A percentile compares a stretch with the other conserved stretches of the same genome.
Conservation (phyloP, 1,140 invertebrate species). For the Bilobella aurantiaca region DNA sequence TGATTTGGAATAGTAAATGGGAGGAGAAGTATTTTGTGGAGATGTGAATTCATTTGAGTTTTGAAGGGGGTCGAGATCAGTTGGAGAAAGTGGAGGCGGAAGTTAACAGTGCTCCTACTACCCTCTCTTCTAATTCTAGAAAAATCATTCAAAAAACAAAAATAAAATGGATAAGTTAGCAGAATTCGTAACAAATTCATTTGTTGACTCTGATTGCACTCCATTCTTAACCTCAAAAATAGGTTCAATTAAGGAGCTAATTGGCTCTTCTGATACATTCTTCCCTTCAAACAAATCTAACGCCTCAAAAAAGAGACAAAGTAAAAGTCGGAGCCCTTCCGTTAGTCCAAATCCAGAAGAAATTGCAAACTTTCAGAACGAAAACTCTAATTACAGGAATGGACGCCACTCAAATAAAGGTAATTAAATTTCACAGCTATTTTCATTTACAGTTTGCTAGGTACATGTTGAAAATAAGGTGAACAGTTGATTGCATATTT, state of each 20-base stretch:
- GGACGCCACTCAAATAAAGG: no score
- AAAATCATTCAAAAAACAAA: no score
- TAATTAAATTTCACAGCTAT: no score
- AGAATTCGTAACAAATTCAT: conserved; percentile 34
- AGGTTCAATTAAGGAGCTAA: not conserved
- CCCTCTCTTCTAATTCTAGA: no score
- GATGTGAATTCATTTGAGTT: not conserved
- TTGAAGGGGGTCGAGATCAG: conserved; percentile 4
- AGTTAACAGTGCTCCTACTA: not conserved
- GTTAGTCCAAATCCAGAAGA: not conserved
- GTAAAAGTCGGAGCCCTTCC: not conserved
- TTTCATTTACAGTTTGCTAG: no score
- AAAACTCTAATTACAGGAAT: no score
- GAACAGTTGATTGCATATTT: no score
- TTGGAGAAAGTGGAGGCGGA: not conserved
- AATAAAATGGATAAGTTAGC: conserved; percentile 35
- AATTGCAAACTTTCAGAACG: no score
- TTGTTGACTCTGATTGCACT: conserved; percentile 22
- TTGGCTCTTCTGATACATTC: no score
- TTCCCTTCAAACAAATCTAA: no score
- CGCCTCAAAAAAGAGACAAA: not conserved
- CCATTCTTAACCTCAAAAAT: not conserved
- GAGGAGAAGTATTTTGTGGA: not conserved
- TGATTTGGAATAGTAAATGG: not conserved
- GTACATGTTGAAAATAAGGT: no score